phyloP scores from a whole-genome alignment of 2,888 invertebrate genomes.

The Epirrhoe alternata region DNA sequence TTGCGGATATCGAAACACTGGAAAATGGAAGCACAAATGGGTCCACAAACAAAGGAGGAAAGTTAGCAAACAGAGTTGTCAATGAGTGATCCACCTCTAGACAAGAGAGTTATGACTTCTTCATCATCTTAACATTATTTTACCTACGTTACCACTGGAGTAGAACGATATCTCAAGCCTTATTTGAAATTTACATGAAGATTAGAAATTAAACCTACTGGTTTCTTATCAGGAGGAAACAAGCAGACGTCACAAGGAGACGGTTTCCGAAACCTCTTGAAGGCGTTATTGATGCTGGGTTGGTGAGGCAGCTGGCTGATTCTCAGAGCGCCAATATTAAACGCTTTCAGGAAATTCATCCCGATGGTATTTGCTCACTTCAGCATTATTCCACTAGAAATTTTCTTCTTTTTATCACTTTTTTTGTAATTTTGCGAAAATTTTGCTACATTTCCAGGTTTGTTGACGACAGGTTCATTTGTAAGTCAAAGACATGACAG shows the following conservation, averaged over 20 bases:
- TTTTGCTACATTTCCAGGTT: constrained; percentile 13
- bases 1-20: constrained; percentile 70
- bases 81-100: too few species aligned
- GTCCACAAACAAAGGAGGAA: too few species aligned
- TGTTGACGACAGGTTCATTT: constrained; percentile 4
- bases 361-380: constrained; percentile 15
- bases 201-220: constrained; percentile 48
- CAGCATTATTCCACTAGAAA: constrained; percentile 24
- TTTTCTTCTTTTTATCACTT: constrained; percentile 10
- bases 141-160: too few species aligned
- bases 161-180: too few species aligned
- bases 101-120: too few species aligned
- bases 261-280: constrained; percentile 50
- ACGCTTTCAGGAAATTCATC: constrained; percentile 38
- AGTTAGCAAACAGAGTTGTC: too few species aligned
- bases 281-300: constrained; percentile 28
- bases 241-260: constrained; percentile 56
- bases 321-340: constrained; percentile 28
- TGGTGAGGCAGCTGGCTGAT: constrained; percentile 27
- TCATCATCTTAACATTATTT: too few species aligned
- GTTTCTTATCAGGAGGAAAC: constrained; percentile 52
- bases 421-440: constrained; percentile 17
- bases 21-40: neutral
- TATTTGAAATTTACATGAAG: too few species aligned
- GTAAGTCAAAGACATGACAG: constrained; percentile 5